These are phyloP conservation scores for Stomatorhinus walkeri DNA, from an alignment of 2,797 vertebrate genomes.

Conservation along the genomic window DNA sequence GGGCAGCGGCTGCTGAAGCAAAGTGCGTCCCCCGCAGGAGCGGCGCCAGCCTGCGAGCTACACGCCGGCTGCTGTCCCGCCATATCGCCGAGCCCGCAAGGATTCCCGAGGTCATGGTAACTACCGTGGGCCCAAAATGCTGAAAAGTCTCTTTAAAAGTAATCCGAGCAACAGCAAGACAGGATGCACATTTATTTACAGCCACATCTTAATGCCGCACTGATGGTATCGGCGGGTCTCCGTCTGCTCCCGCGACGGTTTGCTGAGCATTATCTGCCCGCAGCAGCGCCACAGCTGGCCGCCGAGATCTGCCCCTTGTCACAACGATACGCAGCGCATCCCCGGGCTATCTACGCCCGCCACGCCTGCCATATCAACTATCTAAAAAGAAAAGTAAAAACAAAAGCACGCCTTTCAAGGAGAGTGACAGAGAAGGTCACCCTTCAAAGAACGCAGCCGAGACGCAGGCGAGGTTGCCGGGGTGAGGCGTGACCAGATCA, in stretches of 20 bases:
- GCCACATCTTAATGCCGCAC: not conserved
- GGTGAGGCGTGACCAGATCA: constrained; percentile 13
- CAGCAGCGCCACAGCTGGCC: constrained; percentile 25
- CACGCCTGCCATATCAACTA: not conserved
- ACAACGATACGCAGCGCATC: constrained; percentile 15
- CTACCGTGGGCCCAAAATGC: not conserved
- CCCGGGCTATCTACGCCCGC: constrained; percentile 16
- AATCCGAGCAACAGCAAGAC: not conserved
- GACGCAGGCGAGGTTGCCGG: not conserved
- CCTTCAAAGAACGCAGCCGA: constrained; percentile 38
- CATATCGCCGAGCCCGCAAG: constrained; percentile 11
- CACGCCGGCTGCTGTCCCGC: not conserved
- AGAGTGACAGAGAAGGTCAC: constrained; percentile 47
- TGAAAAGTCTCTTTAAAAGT: not conserved
- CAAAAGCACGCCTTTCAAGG: not conserved
- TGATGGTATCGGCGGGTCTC: not conserved
- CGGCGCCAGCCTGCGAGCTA: constrained; percentile 29
- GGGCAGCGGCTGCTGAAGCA: not conserved
- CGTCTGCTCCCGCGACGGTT: not conserved
- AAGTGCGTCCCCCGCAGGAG: not conserved
- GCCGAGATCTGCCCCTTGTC: constrained; percentile 59
- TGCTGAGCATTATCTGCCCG: constrained; percentile 37
- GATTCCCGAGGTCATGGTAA: constrained; percentile 35
- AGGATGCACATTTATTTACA: not conserved
- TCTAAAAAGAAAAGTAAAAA: not conserved